Base-by-base conservation (phyloP, 2,888 invertebrate genomes). In the Sepioteuthis lessoniana region DNA sequence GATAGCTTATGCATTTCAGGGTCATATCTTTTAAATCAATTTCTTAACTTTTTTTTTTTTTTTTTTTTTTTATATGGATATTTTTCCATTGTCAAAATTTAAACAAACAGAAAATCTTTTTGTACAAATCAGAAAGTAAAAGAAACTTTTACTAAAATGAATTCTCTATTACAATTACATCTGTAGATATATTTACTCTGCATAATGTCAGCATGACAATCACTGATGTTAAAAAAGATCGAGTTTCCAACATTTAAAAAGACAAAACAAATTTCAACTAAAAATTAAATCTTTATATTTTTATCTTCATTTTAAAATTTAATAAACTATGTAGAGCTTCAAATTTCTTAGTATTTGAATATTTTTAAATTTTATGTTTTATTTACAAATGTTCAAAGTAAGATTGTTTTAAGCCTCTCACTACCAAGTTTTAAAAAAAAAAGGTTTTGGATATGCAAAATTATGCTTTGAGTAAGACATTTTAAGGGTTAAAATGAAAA, bases 141-240 rank as follows among this genome's bases (percentile, higher is more conserved):
- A 76, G 3, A 76, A 76, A 76, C 13, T 55, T n/a, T 55, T 55
- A 55, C 55, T 25, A 25, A 55, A 55, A 7, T 76, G 76, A 76
- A 76, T n/a, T n/a, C 8, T 10, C 76, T 16, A n/a, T 76, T 76
- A 76, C 19, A 35, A 13, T 76, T n/a, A 76, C n/a, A n/a, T 76
- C 76, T 76, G 76, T 76, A n/a, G 19, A 76, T 76, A 35, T 76
- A 4, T 25, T 25, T 76, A 76, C n/a, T 76, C n/a, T 76, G 76
- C 76, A 76, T n/a, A 76, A n/a, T 76, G n/a, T 76, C n/a, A 60
- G 60, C 60, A n/a, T 76, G 76, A 76, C 76, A 76, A 76, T 76
- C 76, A n/a, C 76, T 35, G 19, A 76, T 76, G 76, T 76, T n/a
- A 35, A 76, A 76, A 76, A n/a, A n/a, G n/a, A 76, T 76, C 13